Evolutionary conservation across 2,113 vertebrate species (phyloP).

Genomic region (Chaetura pelagica): DNA sequence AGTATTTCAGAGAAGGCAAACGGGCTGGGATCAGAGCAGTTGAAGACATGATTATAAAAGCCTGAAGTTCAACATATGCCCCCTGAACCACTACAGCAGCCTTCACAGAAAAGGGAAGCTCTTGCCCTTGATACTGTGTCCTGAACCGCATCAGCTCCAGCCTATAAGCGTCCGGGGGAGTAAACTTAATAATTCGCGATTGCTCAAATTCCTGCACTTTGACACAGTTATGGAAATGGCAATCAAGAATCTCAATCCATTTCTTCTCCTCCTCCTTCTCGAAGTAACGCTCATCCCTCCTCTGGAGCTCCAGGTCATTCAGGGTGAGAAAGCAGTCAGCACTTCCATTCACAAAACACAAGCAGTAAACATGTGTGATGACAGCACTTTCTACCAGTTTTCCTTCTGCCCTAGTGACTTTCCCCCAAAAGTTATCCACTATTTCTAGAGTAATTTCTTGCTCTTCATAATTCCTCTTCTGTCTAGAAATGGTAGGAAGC

Average conservation of each 20-base stretch:
- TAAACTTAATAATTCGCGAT: slow-evolving; percentile 87
- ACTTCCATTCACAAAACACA: slow-evolving; percentile 88
- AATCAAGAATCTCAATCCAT: slow-evolving; percentile 87
- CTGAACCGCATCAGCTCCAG: slow-evolving; percentile 93
- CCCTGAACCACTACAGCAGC: slow-evolving; percentile 90
- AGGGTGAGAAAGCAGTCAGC: slow-evolving; percentile 90
- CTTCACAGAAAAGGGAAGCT: slow-evolving; percentile 90
- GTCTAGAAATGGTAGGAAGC: slow-evolving; percentile 76
- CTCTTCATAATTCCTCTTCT: slow-evolving; percentile 87
- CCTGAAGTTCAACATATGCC: slow-evolving; percentile 92
- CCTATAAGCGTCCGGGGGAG: slow-evolving; percentile 85
- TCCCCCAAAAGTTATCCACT: slow-evolving; percentile 91
- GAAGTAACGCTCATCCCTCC: slow-evolving; percentile 79
- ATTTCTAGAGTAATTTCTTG: slow-evolving; percentile 91
- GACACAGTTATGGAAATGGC: slow-evolving; percentile 87
- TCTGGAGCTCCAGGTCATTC: slow-evolving; percentile 88
- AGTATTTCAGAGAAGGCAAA: slow-evolving; percentile 73
- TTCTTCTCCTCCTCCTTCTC: slow-evolving; percentile 79
- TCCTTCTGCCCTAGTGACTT: slow-evolving; percentile 83
- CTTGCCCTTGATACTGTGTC: slow-evolving; percentile 73
- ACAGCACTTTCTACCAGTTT: slow-evolving; percentile 79
- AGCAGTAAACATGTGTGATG: slow-evolving; percentile 87
- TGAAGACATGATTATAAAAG: slow-evolving; percentile 88
- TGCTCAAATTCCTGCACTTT: slow-evolving; percentile 83
- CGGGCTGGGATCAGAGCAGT: slow-evolving; percentile 41